Evolutionary conservation across 1,140 invertebrate genomes (phyloP).

Genomic region (Papilio xuthus): DNA sequence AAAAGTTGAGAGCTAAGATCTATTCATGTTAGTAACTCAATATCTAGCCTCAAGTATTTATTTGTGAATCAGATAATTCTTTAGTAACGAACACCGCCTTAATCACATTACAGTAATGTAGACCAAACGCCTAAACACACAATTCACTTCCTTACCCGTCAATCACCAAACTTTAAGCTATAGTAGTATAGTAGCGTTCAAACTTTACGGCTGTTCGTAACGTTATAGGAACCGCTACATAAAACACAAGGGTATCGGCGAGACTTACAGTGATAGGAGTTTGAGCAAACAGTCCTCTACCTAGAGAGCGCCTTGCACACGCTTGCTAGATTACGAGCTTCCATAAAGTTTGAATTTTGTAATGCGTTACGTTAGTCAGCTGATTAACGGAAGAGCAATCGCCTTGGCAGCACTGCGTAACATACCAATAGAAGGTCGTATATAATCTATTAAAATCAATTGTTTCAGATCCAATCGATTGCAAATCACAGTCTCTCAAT

Average conservation of each 20-base stretch:
- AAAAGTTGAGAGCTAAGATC: neutral
- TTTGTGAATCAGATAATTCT: neutral
- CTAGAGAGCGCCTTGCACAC: no score
- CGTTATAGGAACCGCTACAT: no score
- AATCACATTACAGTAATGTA: neutral
- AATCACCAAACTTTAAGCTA: neutral
- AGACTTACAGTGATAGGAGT: no score
- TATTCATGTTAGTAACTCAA: neutral
- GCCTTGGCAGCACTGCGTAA: slow-evolving; percentile 55
- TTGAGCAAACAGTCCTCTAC: no score
- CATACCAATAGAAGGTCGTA: slow-evolving; percentile 53
- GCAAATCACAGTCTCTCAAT: slow-evolving; percentile 35
- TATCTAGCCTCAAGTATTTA: neutral
- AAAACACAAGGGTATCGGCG: no score
- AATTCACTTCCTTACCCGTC: neutral
- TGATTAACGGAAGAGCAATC: slow-evolving; percentile 46
- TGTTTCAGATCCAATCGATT: slow-evolving; percentile 55
- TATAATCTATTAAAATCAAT: slow-evolving; percentile 60
- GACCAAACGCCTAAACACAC: neutral
- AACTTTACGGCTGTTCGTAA: neutral
- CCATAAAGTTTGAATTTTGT: neutral
- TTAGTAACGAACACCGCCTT: neutral
- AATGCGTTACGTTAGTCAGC: neutral
- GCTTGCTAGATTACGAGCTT: no score
- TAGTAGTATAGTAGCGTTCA: neutral